Evolutionary conservation across 1,140 invertebrate genomes (phyloP), one percentile per base, ranked within the genome.

Genomic region (Nymphalis io): DNA sequence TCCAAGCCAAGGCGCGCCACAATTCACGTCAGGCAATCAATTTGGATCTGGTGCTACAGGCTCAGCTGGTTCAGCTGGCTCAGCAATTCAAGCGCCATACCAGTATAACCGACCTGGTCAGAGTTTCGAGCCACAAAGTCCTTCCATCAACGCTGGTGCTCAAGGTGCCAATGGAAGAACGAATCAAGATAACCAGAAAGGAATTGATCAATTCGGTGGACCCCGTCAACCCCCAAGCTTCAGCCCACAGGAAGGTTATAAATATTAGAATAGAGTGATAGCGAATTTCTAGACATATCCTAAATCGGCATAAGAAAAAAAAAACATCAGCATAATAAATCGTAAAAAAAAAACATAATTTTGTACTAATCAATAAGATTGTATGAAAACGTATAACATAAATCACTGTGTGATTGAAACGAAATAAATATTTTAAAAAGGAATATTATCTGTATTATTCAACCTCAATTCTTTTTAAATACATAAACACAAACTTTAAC

Each of bases 201-300:
- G 59, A 40, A 46, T 68, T 42, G 72, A 75, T 58, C 60, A 73
- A 39, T 84, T 84, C 40, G 79, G 78, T 40, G 83, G 83, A 16
- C 85, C 88, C 18, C 80, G 87, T 55, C 86, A 89, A 64, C 88
- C 88, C 33, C 87, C 89, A 21, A 90, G 88, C 73, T 91, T 88
- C 80, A 87, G 78, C 64, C 60, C 76, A 27, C 77, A 91, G 61
- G 85, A 90, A 74, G 89, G 89, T 60, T 91, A 91, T 71, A 88
- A 85, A 72, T 91, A 91, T 66, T 91, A 84, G 81, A 78, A 72
- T 73, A 82, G 87, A 82, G 62, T 40, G 38, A 27, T 60, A 70
- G 53, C 16, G 33, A 59, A 62, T 44, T 55, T 48, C 42, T 68
- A 68, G 66, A 20, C 16, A 27, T 55, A 39, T 11, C 20, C 1